Evolutionary conservation across 2,113 vertebrate genomes (phyloP), one percentile per base, ranked within the genome.

Genomic region (Aphyosemion australe): DNA sequence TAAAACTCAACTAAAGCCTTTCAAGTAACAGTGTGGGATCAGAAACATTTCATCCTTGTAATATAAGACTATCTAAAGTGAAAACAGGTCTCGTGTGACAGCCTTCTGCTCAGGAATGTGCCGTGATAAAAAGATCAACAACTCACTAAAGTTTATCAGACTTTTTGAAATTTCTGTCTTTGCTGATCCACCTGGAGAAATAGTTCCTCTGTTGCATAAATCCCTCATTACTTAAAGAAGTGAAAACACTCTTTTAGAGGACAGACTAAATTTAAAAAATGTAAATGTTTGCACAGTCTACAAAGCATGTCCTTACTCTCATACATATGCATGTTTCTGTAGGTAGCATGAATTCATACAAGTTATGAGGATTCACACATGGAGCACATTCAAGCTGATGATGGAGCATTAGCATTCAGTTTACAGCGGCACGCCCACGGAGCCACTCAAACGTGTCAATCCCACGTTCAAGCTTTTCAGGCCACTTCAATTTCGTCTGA

Each of bases 401-500:
- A 53, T 56, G 47, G 47, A 0, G n/a, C 76, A 83, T 88, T 84
- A 88, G 84, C 75, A 87, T 86, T 88, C 89, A 51, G 78, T 78
- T 78, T 60, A 70, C 77, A 63, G 65, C 67, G 8, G 6, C 9
- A 63, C 65, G 65, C 79, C 86, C 62, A 57, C 74, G 18, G 78
- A 88, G 70, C 72, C 79, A 85, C 87, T 89, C 84, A 84, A 76
- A 84, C 72, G 71, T 69, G 84, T 84, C 90, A 82, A 74, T 87
- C 86, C 79, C 76, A 76, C 74, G 84, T 66, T 63, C 76, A 64
- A 88, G 84, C 82, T 74, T 78, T 81, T 89, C 76, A 87, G 84
- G 78, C 86, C 42, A 75, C 88, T 87, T 89, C 84, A 88, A 79
- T 91, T 91, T 88, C 73, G 37, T 84, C 87, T 85, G 86, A 90